These are phyloP conservation scores for Trichoplusia ni DNA, from an alignment of 1,140 invertebrate genomes.

Conservation along the genomic window DNA sequence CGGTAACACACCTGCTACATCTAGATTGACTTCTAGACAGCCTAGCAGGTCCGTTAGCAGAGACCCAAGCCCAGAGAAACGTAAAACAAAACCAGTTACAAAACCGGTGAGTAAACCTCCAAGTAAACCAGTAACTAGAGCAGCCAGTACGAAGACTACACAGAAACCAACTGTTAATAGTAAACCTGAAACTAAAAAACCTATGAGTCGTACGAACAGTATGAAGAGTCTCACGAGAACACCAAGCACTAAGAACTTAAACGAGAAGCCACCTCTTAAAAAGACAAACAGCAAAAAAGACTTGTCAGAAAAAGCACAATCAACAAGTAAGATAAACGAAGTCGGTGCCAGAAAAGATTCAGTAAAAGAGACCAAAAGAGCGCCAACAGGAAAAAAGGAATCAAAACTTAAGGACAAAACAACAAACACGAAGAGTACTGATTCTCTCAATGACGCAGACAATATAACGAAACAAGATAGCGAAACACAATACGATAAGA, in stretches of 20 bases:
- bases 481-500: constrained; percentile 77
- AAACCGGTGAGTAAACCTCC: constrained; percentile 52
- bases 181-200: constrained; percentile 76
- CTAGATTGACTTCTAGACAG: constrained; percentile 74
- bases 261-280: constrained; percentile 69
- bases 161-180: constrained; percentile 52
- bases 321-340: constrained; percentile 61
- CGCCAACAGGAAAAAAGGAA: constrained; percentile 41
- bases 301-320: constrained; percentile 61
- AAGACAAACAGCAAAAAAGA: constrained; percentile 71
- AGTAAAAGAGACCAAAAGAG: constrained; percentile 36
- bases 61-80: constrained; percentile 72
- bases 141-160: constrained; percentile 54
- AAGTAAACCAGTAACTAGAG: constrained; percentile 57
- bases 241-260: constrained; percentile 64
- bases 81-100: constrained; percentile 50
- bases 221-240: constrained; percentile 70
- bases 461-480: constrained; percentile 70
- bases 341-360: constrained; percentile 42
- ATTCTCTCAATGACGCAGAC: constrained; percentile 47
- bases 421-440: constrained; percentile 45
- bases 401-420: constrained; percentile 34
- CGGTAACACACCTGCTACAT: constrained; percentile 67
- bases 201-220: constrained; percentile 74
- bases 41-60: constrained; percentile 69